phyloP scores from a whole-genome alignment of 37 sponge, comb jelly and placozoan species.

The Aplysina aerophoba region DNA sequence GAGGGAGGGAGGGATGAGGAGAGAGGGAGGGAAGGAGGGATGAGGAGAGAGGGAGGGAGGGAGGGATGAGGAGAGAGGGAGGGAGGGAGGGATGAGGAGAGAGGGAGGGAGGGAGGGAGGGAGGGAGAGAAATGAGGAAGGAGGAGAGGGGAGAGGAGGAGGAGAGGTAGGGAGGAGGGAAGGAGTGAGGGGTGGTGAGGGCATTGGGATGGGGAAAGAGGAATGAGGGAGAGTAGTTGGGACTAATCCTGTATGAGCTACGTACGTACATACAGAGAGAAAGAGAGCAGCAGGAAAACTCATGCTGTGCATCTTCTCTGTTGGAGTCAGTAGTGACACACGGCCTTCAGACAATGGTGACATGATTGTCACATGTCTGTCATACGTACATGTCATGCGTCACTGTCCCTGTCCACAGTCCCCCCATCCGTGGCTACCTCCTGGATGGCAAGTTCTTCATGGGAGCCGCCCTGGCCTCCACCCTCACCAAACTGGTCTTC shows the following conservation, averaged over 20 bases:
- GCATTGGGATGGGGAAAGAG: neutral
- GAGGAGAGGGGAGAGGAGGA: neutral
- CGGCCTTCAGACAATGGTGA: no score
- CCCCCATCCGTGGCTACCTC: conserved; percentile 84
- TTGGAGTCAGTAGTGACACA: no score
- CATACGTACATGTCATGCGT: neutral
- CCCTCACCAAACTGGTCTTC: conserved; percentile 91
- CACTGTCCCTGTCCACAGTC: conserved; percentile 49
- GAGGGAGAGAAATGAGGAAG: neutral
- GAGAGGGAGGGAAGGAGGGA: neutral
- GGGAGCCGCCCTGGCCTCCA: conserved; percentile 86
- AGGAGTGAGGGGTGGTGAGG: neutral
- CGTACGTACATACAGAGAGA: neutral
- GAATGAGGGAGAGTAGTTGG: neutral
- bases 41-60: neutral
- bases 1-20: neutral
- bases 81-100: neutral
- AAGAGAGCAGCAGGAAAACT: neutral
- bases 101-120: neutral
- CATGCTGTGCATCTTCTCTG: no score
- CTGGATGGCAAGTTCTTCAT: conserved; percentile 97
- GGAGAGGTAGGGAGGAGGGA: neutral
- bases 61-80: neutral
- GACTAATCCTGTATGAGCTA: neutral
- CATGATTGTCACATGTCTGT: neutral